A percentile compares a stretch with the other conserved stretches of the same genome.
Conservation (phyloP, 2,113 vertebrate genomes). For the Montifringilla adamsi region DNA sequence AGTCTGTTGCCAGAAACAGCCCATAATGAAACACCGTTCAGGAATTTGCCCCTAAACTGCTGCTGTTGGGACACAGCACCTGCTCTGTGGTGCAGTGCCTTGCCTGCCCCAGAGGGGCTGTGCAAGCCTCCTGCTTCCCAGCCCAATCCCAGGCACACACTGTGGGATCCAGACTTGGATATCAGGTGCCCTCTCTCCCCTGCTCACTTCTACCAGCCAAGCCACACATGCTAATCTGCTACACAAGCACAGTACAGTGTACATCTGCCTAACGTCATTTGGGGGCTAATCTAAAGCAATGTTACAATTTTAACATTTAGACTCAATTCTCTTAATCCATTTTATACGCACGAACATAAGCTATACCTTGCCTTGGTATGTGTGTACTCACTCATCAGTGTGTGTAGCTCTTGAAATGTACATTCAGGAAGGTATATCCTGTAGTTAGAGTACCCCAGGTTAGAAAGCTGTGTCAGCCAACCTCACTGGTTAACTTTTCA, state of each 20-base stretch:
- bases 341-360: neutral
- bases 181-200: neutral
- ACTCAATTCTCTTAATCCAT: neutral
- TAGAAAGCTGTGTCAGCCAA: neutral
- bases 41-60: neutral
- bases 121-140: neutral
- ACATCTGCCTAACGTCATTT: neutral
- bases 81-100: neutral
- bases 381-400: neutral
- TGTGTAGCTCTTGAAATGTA: neutral
- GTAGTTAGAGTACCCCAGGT: neutral
- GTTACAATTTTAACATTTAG: neutral
- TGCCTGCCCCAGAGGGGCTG: neutral
- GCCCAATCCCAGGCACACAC: neutral
- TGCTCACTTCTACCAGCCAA: neutral
- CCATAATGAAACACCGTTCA: neutral
- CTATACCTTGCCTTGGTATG: neutral
- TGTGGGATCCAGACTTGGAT: rapidly evolving
- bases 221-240: neutral
- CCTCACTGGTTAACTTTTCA: neutral
- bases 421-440: too few relatives aligned
- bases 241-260: neutral
- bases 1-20: neutral
- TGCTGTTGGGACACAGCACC: neutral
- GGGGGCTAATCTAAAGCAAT: neutral